phyloP scores from a whole-genome alignment of 2,113 vertebrate genomes.

The Parus major region DNA sequence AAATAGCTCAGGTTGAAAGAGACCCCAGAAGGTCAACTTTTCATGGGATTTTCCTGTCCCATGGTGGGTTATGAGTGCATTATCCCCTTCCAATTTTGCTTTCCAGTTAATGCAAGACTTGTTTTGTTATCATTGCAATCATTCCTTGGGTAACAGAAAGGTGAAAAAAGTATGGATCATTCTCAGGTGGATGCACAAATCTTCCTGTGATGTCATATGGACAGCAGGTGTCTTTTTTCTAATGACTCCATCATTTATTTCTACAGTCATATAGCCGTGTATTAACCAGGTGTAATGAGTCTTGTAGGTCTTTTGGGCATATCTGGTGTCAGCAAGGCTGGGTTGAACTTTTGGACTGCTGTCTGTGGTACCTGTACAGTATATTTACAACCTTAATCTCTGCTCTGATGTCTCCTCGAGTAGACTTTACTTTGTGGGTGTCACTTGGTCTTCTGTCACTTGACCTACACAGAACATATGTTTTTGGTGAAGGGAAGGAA shows the following conservation, averaged over 20 bases:
- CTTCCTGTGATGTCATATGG: background rate
- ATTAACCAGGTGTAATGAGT: background rate
- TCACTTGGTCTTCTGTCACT: background rate
- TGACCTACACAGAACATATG: background rate
- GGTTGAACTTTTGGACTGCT: background rate
- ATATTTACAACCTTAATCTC: background rate
- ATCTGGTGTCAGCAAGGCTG: background rate
- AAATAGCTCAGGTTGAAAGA: background rate
- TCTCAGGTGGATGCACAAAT: background rate
- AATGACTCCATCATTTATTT: background rate
- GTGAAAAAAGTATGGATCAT: background rate
- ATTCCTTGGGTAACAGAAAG: background rate
- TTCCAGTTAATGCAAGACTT: background rate
- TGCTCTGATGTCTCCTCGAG: background rate
- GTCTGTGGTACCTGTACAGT: background rate
- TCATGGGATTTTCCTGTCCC: background rate
- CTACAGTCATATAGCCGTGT: background rate
- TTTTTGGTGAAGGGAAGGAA: background rate
- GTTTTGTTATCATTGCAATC: background rate
- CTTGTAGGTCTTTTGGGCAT: background rate
- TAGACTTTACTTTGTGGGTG: conserved; percentile 30
- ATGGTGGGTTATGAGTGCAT: background rate
- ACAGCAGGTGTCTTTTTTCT: background rate
- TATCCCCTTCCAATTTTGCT: background rate
- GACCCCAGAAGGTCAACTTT: background rate